A percentile compares a stretch with the other conserved stretches of the same genome.
Evolutionary conservation across 2,888 invertebrate genomes (phyloP).

Genomic region (Drosophila neoperkinsi): DNA sequence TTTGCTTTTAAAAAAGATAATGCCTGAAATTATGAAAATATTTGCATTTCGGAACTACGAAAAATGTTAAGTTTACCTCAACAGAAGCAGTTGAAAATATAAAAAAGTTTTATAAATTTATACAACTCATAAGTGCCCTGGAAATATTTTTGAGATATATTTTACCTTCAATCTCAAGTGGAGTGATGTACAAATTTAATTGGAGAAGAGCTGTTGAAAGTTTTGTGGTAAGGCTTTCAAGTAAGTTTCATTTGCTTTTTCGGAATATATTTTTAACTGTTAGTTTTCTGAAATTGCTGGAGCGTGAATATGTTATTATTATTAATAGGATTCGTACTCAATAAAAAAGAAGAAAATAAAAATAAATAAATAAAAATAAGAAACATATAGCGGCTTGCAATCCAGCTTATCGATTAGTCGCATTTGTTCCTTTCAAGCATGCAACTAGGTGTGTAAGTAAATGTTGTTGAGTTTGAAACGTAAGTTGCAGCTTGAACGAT

Average conservation of each 20-base stretch:
- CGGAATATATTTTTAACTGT: background rate
- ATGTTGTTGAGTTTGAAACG: background rate
- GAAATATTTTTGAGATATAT: background rate
- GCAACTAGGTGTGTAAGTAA: background rate
- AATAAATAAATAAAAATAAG: background rate
- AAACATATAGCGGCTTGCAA: no score
- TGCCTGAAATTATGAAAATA: background rate
- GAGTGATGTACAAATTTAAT: background rate
- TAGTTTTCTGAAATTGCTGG: background rate
- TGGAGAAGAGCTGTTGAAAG: background rate
- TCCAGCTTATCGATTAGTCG: background rate
- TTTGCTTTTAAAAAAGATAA: background rate
- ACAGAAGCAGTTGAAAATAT: background rate
- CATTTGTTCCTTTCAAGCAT: background rate
- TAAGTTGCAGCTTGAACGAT: conserved; percentile 7
- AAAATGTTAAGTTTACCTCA: background rate
- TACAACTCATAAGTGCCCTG: background rate
- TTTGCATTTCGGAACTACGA: background rate
- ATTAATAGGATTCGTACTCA: background rate
- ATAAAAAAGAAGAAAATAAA: background rate
- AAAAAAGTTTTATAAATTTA: background rate
- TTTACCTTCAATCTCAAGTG: background rate
- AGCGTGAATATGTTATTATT: background rate
- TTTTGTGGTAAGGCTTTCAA: background rate
- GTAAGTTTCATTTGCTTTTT: background rate